These are phyloP conservation scores for Tinea trinotella DNA, from an alignment of 2,888 invertebrate species.

Conservation along the genomic window DNA sequence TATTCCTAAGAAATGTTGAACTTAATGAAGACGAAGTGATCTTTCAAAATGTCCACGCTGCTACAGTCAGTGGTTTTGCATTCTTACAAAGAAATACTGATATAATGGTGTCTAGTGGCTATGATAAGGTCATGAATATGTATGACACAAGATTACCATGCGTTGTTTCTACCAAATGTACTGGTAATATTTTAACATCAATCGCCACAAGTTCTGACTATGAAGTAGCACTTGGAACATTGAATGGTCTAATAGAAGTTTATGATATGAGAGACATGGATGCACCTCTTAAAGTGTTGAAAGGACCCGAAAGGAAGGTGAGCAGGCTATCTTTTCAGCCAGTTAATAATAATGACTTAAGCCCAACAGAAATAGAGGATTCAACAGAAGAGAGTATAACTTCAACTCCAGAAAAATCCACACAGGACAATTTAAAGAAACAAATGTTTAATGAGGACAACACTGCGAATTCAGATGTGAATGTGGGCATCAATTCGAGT, in stretches of 20 bases:
- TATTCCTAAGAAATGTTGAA: constrained; percentile 54
- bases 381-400: constrained; percentile 54
- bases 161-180: constrained; percentile 54
- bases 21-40: constrained; percentile 59
- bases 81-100: constrained; percentile 71
- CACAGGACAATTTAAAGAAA: constrained; percentile 27
- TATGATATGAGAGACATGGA: constrained; percentile 72
- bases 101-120: constrained; percentile 68
- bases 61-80: constrained; percentile 70
- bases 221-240: constrained; percentile 70
- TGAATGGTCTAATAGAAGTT: constrained; percentile 63
- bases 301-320: constrained; percentile 64
- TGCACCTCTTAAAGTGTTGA: constrained; percentile 53
- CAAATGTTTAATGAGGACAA: neutral
- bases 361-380: too few relatives aligned
- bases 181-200: constrained; percentile 50
- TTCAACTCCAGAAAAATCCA: constrained; percentile 45
- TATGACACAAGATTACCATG: constrained; percentile 67
- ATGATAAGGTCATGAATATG: constrained; percentile 70
- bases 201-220: constrained; percentile 50
- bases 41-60: constrained; percentile 67
- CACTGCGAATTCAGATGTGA: too few relatives aligned
- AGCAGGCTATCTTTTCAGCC: constrained; percentile 63
- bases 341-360: constrained; percentile 36
- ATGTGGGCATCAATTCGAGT: too few relatives aligned